Conservation (phyloP, 2,888 invertebrate species). For the Notocelia uddmanniana region DNA sequence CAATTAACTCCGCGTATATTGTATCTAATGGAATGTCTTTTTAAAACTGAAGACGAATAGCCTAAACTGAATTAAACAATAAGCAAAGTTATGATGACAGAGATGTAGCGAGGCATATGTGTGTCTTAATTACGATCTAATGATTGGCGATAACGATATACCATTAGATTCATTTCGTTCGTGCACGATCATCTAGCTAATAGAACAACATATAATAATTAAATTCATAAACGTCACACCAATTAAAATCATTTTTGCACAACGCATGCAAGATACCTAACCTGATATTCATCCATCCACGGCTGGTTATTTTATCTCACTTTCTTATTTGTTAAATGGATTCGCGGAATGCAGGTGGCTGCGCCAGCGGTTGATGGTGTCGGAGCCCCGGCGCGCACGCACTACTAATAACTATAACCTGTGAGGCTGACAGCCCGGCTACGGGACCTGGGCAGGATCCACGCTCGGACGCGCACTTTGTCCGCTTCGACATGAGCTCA, state of each 20-base stretch:
- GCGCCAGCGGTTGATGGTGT: slow-evolving; percentile 33
- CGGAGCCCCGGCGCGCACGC: slow-evolving; percentile 56
- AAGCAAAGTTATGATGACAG: not conserved
- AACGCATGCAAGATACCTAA: slow-evolving; percentile 48
- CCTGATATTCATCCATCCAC: slow-evolving; percentile 78
- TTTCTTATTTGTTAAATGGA: slow-evolving; percentile 61
- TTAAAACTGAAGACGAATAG: not conserved
- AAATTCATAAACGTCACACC: slow-evolving; percentile 29
- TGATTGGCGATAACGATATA: not conserved
- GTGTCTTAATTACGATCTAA: not conserved
- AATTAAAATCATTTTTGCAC: slow-evolving; percentile 44
- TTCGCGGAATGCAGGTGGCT: slow-evolving; percentile 53
- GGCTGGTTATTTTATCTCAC: slow-evolving; percentile 60
- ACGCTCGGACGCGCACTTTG: slow-evolving; percentile 78
- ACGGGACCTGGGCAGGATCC: slow-evolving; percentile 65
- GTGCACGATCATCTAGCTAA: not conserved
- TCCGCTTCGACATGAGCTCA: slow-evolving; percentile 66
- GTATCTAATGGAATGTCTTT: not conserved
- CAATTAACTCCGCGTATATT: not conserved
- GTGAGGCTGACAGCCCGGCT: slow-evolving; percentile 47
- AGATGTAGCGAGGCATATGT: not conserved
- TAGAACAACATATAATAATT: not conserved
- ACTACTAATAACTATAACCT: slow-evolving; percentile 46
- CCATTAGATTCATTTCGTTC: not conserved
- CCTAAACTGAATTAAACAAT: not conserved